Conservation (phyloP, 1,140 invertebrate genomes). For the Leptinotarsa lineolata region DNA sequence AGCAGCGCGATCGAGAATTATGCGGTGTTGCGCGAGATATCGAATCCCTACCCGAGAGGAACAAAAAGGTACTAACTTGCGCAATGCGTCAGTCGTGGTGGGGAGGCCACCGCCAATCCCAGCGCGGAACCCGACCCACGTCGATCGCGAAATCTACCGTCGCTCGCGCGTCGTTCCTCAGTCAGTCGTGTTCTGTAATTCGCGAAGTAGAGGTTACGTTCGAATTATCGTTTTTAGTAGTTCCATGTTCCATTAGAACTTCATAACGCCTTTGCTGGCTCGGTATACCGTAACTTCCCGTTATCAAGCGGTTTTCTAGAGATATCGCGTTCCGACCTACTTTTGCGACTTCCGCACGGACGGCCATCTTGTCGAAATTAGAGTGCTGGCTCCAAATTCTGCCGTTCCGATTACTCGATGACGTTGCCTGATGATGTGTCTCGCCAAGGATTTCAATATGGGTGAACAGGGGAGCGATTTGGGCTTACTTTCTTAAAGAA, state of each 20-base stretch:
- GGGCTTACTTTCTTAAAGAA: conserved; percentile 46
- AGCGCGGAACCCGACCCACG: conserved; percentile 20
- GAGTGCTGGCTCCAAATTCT: no score
- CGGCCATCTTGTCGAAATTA: conserved; percentile 23
- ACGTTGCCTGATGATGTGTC: conserved; percentile 9
- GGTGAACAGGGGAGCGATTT: conserved; percentile 50
- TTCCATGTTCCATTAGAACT: background rate
- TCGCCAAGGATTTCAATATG: conserved; percentile 29
- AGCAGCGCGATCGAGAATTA: conserved; percentile 36
- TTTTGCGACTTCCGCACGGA: conserved; percentile 27
- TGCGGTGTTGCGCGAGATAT: conserved; percentile 8
- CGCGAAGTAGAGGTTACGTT: background rate
- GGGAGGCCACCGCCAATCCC: conserved; percentile 28
- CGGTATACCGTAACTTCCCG: no score
- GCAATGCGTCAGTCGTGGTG: conserved; percentile 23
- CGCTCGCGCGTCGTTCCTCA: conserved; percentile 18
- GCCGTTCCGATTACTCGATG: background rate
- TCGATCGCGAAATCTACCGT: conserved; percentile 22
- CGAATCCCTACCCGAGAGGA: conserved; percentile 1
- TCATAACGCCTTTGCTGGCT: no score
- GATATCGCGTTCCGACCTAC: conserved; percentile 1
- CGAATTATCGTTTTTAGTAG: background rate
- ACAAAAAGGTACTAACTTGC: conserved; percentile 28
- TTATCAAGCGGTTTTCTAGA: no score
- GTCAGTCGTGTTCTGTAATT: background rate